Evolutionary conservation across 2,888 invertebrate genomes (phyloP), one percentile per base, ranked within the genome.

Genomic region (Pyralis farinalis): DNA sequence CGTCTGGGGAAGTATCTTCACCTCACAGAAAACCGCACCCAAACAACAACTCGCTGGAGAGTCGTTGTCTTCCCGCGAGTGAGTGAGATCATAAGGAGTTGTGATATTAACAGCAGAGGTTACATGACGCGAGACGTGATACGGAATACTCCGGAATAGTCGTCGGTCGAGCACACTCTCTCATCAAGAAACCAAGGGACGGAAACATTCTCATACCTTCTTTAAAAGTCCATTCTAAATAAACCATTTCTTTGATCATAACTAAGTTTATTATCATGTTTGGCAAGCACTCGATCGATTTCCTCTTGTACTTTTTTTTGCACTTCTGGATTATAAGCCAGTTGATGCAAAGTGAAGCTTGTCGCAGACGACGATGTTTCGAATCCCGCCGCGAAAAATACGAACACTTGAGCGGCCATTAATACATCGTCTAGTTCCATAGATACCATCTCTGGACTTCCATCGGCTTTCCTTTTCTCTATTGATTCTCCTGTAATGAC

Each of bases 331-430:
- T 43, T 35, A 7, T 28, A 28, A 12, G 43, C 43, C n/a, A 43
- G 16, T 7, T 39, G 29, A 28, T 35, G 28, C 4, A 16, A 8
- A 0, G 37, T 12, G 8, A 22, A 43, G 1, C 38, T 27, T 21
- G 63, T 50, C 1, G 58, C 49, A 5, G 59, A 54, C 6, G 67
- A 62, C 0, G 65, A 66, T 1, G 67, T 63, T 38, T 64, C 67
- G 34, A 62, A 68, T 0, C 71, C 71, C 8, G 64, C 71, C 7
- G 41, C 41, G 27, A 44, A 46, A 31, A 51, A 51, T 1, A 51
- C 35, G 9, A 51, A 44, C 0, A 38, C 46, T 28, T 48, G 48
- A 7, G 50, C 44, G 12, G 54, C 54, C 27, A 55, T 34, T 12
- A 53, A 25, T 1, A 35, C 20, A n/a, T 47, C 49, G 10, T 44